These are phyloP conservation scores for Chrysemys picta DNA, from an alignment of 2,113 vertebrate genomes.

Conservation along the genomic window DNA sequence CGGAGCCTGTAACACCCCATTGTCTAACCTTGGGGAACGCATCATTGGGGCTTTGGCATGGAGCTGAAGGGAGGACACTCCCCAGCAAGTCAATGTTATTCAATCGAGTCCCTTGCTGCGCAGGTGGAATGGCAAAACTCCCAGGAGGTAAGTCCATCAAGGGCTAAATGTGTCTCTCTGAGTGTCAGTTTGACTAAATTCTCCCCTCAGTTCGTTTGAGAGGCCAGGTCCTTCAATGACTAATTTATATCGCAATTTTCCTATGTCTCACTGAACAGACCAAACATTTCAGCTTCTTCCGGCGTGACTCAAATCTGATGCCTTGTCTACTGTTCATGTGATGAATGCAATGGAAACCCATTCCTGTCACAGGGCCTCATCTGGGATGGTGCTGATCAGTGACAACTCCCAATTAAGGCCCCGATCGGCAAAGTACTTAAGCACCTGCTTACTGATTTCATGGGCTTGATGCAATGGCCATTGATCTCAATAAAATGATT, in stretches of 20 bases:
- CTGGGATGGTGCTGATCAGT: neutral
- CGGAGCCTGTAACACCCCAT: too few relatives aligned
- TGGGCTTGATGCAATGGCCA: neutral
- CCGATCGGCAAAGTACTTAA: neutral
- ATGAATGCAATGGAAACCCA: neutral
- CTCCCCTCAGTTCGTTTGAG: neutral
- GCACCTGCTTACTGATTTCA: neutral
- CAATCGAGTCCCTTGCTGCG: neutral
- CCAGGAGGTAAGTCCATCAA: accelerated
- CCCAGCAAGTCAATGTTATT: neutral
- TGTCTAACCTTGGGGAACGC: accelerated
- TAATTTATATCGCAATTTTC: neutral
- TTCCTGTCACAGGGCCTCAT: neutral
- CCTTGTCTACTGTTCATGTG: neutral
- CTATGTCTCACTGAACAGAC: neutral
- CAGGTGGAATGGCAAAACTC: neutral
- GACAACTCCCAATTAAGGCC: neutral
- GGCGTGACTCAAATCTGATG: neutral
- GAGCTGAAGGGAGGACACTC: neutral
- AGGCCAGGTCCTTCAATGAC: neutral
- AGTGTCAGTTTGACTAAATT: neutral
- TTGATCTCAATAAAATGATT: neutral
- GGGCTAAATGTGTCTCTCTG: neutral
- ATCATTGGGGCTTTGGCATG: accelerated
- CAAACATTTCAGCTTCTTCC: neutral